Percentiles rank a stretch among this genome's conserved stretches.
Evolutionary conservation across 2,113 vertebrate species (phyloP).

Genomic region (Rhabdornis inornatus): DNA sequence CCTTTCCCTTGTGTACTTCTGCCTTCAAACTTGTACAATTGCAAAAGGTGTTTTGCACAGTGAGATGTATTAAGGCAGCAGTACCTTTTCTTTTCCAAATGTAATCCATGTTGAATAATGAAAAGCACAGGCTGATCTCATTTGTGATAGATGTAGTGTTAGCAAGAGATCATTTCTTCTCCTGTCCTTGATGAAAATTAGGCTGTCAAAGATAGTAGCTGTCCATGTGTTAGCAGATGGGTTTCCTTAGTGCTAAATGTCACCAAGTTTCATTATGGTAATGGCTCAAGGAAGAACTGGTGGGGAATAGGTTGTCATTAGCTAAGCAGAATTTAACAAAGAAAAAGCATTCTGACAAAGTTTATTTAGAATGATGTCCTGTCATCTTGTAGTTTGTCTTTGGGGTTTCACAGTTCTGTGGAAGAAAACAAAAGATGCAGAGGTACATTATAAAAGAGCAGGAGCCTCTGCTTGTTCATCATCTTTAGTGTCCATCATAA

Average conservation of each 20-base stretch:
- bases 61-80: constrained; percentile 1
- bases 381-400: background rate
- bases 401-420: background rate
- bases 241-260: constrained; percentile 26
- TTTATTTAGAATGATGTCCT: background rate
- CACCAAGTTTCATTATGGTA: constrained; percentile 31
- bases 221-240: constrained; percentile 32
- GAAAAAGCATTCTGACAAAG: background rate
- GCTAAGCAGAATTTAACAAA: constrained; percentile 15
- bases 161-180: constrained; percentile 25
- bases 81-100: background rate
- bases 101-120: background rate
- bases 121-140: constrained; percentile 6
- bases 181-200: constrained; percentile 47
- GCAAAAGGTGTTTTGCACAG: background rate
- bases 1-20: background rate
- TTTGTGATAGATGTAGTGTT: constrained; percentile 21
- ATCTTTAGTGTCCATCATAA: background rate
- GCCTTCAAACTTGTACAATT: background rate
- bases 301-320: background rate
- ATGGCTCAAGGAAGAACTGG: background rate
- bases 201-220: constrained; percentile 24
- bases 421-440: background rate
- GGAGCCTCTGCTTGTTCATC: background rate
- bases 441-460: background rate